Evolutionary conservation across 1,140 invertebrate species (phyloP).

Genomic region (Drosophila sp.): DNA sequence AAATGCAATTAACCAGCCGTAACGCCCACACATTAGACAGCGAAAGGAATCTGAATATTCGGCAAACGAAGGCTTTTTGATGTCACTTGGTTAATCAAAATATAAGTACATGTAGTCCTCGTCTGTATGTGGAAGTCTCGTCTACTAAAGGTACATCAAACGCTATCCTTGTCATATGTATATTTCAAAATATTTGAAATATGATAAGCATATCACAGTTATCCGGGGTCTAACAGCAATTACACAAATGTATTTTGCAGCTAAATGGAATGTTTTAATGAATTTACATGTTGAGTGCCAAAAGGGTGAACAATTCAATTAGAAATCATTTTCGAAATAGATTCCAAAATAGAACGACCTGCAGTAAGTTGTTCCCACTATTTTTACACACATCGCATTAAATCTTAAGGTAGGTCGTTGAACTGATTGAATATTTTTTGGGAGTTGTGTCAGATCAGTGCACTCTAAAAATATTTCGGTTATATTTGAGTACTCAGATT

Average conservation of each 20-base stretch:
- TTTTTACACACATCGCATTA: constrained; percentile 21
- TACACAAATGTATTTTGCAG: constrained; percentile 45
- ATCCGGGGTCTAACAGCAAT: constrained; percentile 52
- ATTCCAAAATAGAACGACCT: constrained; percentile 40
- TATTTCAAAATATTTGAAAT: constrained; percentile 78
- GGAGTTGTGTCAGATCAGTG: constrained; percentile 42
- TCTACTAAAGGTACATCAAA: constrained; percentile 64
- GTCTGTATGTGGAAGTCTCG: not conserved
- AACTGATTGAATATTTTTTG: constrained; percentile 39
- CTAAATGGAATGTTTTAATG: constrained; percentile 75
- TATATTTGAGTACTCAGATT: constrained; percentile 14
- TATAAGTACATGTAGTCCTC: constrained; percentile 11
- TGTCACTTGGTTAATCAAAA: constrained; percentile 65
- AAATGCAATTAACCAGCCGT: constrained; percentile 78
- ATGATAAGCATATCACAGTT: constrained; percentile 50
- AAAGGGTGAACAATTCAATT: constrained; percentile 38
- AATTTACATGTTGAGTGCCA: constrained; percentile 59
- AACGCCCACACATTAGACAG: constrained; percentile 74
- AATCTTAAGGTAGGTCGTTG: constrained; percentile 64
- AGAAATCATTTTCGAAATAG: not conserved
- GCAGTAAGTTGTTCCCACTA: constrained; percentile 17
- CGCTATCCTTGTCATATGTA: constrained; percentile 62
- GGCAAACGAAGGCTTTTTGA: constrained; percentile 62
- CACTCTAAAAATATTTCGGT: constrained; percentile 42
- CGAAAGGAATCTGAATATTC: constrained; percentile 48